Conservation (phyloP, 35 echinoderm and acorn worm species). For the Heliocidaris erythrogramma region DNA sequence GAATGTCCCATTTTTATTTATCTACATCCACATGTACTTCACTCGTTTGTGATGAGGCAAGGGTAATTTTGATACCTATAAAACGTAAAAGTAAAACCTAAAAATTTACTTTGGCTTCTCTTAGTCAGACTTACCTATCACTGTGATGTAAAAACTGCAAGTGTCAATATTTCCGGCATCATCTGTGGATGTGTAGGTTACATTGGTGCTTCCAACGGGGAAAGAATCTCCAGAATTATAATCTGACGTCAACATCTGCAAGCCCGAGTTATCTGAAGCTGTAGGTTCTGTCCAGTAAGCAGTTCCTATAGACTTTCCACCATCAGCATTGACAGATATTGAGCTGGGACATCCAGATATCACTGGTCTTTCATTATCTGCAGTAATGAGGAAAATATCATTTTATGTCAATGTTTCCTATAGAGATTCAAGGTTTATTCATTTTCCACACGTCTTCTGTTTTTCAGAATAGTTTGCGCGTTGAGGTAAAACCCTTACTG, state of each 20-base stretch:
- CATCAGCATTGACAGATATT: not conserved
- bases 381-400: not conserved
- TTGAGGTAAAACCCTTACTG: too few relatives aligned
- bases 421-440: too few relatives aligned
- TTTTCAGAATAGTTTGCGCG: too few relatives aligned
- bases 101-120: not conserved
- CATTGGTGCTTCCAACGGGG: not conserved
- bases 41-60: too few relatives aligned
- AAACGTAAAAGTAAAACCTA: not conserved
- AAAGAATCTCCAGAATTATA: not conserved
- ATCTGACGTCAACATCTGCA: not conserved
- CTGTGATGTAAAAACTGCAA: constrained; percentile 23
- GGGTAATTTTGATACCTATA: not conserved
- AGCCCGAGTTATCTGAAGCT: not conserved
- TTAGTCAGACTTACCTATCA: not conserved
- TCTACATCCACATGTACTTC: too few relatives aligned
- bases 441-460: too few relatives aligned
- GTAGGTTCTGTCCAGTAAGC: constrained; percentile 7
- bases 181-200: constrained; percentile 18
- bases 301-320: not conserved
- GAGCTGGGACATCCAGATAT: constrained; percentile 6
- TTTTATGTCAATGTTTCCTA: too few relatives aligned
- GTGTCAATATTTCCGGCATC: not conserved
- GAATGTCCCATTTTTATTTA: too few relatives aligned
- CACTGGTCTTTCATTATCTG: constrained; percentile 20